phyloP scores from a whole-genome alignment of 1,140 invertebrate genomes.

The Drosophila pseudoobscura region DNA sequence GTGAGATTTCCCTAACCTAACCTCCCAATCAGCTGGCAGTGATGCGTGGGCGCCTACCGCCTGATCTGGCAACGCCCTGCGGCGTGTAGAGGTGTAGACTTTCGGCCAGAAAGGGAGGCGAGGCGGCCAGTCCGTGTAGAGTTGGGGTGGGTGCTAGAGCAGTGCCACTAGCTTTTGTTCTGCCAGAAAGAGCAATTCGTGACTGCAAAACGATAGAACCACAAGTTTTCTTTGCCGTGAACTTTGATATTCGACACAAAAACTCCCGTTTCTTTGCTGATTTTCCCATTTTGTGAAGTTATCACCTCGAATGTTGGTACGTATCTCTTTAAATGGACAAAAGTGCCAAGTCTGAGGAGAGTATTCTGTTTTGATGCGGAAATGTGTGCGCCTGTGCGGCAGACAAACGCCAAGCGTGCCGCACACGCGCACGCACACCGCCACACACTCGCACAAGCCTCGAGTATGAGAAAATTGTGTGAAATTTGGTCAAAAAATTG shows the following conservation, averaged over 20 bases:
- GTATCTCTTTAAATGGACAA: no score
- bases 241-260: no score
- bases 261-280: background rate
- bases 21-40: background rate
- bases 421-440: no score
- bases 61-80: slow-evolving; percentile 14
- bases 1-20: background rate
- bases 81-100: background rate
- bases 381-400: background rate
- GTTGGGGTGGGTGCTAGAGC: background rate
- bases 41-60: background rate
- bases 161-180: background rate
- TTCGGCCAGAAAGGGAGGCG: background rate
- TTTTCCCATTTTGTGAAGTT: background rate
- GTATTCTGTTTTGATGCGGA: no score
- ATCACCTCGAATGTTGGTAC: background rate
- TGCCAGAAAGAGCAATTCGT: no score
- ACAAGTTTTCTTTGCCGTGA: no score
- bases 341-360: no score
- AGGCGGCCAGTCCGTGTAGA: background rate
- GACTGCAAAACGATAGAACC: no score
- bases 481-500: no score
- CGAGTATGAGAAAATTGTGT: background rate
- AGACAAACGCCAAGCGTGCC: no score
- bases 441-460: background rate